phyloP scores from a whole-genome alignment of 1,140 invertebrate genomes.

The Sarcophaga peregrina region DNA sequence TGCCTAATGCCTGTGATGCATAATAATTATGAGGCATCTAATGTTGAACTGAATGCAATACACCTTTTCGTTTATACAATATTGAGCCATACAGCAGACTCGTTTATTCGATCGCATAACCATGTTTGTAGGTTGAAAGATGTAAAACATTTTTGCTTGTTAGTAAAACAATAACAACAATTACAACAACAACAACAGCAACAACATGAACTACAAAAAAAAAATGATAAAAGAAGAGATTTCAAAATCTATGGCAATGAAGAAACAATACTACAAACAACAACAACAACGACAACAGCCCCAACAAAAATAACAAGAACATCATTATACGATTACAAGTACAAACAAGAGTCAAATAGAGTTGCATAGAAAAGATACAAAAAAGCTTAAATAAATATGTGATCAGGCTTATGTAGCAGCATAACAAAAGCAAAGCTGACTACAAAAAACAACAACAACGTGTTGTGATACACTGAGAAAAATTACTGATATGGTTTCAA shows the following conservation, averaged over 20 bases:
- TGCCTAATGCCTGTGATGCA: conserved; percentile 37
- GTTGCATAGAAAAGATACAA: not conserved
- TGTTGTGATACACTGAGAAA: not conserved
- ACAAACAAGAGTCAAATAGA: not conserved
- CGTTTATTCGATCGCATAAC: not conserved
- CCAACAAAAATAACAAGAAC: not conserved
- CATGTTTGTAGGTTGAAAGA: not conserved
- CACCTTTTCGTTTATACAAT: no score
- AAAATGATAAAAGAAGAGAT: not conserved
- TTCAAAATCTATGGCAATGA: not conserved
- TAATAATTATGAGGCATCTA: conserved; percentile 23
- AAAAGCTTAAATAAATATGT: conserved; percentile 32
- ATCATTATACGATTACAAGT: no score
- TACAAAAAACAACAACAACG: not conserved
- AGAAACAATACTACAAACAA: conserved; percentile 20
- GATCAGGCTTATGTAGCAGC: conserved; percentile 2
- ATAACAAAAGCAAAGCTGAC: not conserved
- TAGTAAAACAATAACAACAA: not conserved
- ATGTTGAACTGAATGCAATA: not conserved
- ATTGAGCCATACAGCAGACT: no score
- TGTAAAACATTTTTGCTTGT: not conserved
- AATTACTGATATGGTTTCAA: not conserved
- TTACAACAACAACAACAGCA: not conserved
- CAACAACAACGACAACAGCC: not conserved
- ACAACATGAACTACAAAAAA: no score